Evolutionary conservation across 1,140 invertebrate genomes (phyloP), one percentile per base, ranked within the genome.

Genomic region (Amphibalanus amphitrite): DNA sequence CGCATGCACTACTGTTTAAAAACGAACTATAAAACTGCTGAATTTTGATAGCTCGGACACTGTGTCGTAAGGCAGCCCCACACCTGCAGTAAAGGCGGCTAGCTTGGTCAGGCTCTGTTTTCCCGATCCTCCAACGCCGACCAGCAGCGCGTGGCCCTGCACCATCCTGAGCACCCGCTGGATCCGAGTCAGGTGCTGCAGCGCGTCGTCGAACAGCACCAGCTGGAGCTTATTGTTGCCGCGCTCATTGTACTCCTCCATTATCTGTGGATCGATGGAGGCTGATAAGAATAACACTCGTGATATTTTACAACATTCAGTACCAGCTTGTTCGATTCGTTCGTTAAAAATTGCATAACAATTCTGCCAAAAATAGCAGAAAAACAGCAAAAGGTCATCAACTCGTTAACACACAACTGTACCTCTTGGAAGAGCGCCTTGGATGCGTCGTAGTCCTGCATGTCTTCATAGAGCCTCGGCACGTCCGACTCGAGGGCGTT

Each of bases 191-290:
- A 95, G 78, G 80, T 95, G 92, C 75, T 95, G 90, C 33, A 95
- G 79, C 40, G 90, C 93, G 79, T 95, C 91, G 77, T 95, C 89
- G 77, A 95, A 95, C 3, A 96, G 80, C 0, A 96, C 90, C 71
- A 95, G 83, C 25, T 86, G 86, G 81, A 94, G 83, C 77, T 87
- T 87, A 10, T 72, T 59, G 69, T 77, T 68, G 0, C 64, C 83
- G 6, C 17, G 20, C 70, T 92, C 89, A 77, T 92, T 92, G 77
- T 92, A 94, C 74, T 92, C 89, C 76, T 90, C 89, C 29, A 94
- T 79, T 74, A 96, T 92, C 87, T 91, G 74, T 8, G 77, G n/a
- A n/a, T n/a, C n/a, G n/a, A n/a, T n/a, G n/a, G n/a, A n/a, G n/a
- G n/a, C n/a, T n/a, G n/a, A n/a, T n/a, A n/a, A n/a, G n/a, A n/a